These are phyloP conservation scores for Tyria jacobaeae DNA, from an alignment of 2,888 invertebrate genomes.

Conservation along the genomic window DNA sequence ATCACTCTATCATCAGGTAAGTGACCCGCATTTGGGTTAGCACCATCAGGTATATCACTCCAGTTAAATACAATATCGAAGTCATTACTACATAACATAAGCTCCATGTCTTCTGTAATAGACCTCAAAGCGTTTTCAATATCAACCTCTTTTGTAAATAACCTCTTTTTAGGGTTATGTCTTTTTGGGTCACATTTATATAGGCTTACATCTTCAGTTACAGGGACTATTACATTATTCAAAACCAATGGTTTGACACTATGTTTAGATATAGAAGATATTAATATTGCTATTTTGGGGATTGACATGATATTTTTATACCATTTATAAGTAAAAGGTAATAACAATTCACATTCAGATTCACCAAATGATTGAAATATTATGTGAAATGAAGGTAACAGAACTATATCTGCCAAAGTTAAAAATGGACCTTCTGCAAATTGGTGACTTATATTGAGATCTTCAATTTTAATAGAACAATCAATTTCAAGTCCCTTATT, in stretches of 20 bases:
- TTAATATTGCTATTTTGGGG: constrained; percentile 51
- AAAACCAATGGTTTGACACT: constrained; percentile 39
- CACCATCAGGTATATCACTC: constrained; percentile 90
- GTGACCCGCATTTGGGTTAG: constrained; percentile 92
- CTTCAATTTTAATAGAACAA: constrained; percentile 77
- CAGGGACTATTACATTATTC: constrained; percentile 72
- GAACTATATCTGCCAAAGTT: constrained; percentile 93
- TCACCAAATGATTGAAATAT: constrained; percentile 81
- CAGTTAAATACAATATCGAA: constrained; percentile 86
- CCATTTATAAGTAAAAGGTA: constrained; percentile 90
- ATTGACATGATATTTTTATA: constrained; percentile 72
- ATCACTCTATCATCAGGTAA: constrained; percentile 90
- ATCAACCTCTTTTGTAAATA: constrained; percentile 92
- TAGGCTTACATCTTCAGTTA: constrained; percentile 87
- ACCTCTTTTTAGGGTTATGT: constrained; percentile 90
- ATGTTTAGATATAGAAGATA: constrained; percentile 45
- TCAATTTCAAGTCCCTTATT: constrained; percentile 74
- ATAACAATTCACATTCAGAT: constrained; percentile 62
- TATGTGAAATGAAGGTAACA: constrained; percentile 90
- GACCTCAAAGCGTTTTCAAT: constrained; percentile 87
- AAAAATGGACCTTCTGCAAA: constrained; percentile 94
- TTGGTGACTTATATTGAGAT: constrained; percentile 88
- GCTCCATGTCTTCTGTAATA: constrained; percentile 75
- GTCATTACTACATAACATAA: constrained; percentile 67
- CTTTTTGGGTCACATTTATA: constrained; percentile 93